These are phyloP conservation scores for Drosophila nikananu DNA, from an alignment of 1,140 invertebrate species.

Conservation along the genomic window DNA sequence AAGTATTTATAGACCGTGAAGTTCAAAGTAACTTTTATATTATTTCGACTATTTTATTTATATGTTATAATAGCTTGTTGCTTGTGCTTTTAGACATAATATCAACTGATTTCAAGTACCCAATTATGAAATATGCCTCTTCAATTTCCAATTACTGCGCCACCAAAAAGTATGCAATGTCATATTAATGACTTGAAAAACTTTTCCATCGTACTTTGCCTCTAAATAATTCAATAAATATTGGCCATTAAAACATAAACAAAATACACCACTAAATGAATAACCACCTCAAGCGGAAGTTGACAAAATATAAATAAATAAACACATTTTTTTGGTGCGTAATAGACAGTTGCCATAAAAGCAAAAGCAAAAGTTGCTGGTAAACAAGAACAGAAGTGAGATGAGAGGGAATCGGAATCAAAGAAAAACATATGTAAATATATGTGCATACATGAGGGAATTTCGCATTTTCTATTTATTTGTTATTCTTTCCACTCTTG, in stretches of 20 bases:
- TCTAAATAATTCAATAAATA: slow-evolving; percentile 10
- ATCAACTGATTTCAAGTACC: not conserved
- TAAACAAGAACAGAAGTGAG: slow-evolving; percentile 39
- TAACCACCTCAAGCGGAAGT: slow-evolving; percentile 66
- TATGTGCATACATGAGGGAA: slow-evolving; percentile 29
- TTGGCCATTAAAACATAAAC: slow-evolving; percentile 4
- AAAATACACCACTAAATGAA: slow-evolving; percentile 44
- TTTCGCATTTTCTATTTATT: slow-evolving; percentile 43
- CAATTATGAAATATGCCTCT: not conserved
- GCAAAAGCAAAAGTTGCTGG: slow-evolving; percentile 48
- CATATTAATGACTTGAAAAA: slow-evolving; percentile 3
- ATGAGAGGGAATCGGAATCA: slow-evolving; percentile 13
- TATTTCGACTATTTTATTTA: not conserved
- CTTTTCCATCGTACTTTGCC: not conserved
- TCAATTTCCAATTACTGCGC: not conserved
- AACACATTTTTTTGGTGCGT: slow-evolving; percentile 49
- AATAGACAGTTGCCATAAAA: slow-evolving; percentile 49
- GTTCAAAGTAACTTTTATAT: no score
- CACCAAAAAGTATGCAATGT: not conserved
- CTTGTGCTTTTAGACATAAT: not conserved
- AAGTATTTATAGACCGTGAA: not conserved
- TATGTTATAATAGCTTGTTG: no score
- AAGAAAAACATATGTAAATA: slow-evolving; percentile 56
- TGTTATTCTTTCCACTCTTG: slow-evolving; percentile 20
- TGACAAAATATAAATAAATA: slow-evolving; percentile 61